These are phyloP conservation scores for Drosophila barbarae DNA, from an alignment of 2,888 invertebrate genomes.

Conservation along the genomic window DNA sequence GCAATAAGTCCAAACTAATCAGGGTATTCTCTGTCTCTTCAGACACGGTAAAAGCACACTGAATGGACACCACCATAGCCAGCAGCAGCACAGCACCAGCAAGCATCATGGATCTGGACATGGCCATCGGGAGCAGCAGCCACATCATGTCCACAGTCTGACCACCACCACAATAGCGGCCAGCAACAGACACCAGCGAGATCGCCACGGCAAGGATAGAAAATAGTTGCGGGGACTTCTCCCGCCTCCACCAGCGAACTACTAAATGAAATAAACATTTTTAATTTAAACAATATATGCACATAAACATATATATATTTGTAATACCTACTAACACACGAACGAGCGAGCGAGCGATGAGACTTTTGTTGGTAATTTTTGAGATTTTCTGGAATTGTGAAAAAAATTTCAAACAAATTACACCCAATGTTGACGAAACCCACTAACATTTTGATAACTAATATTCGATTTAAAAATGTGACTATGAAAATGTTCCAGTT, in stretches of 20 bases:
- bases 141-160: constrained; percentile 61
- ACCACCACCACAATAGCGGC: constrained; percentile 66
- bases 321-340: constrained; percentile 24
- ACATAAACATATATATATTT: constrained; percentile 8
- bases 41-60: constrained; percentile 77
- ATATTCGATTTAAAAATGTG: constrained; percentile 23
- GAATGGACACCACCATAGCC: constrained; percentile 57
- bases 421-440: constrained; percentile 35
- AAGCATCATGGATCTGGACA: constrained; percentile 55
- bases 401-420: constrained; percentile 64
- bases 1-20: background rate
- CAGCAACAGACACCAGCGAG: constrained; percentile 57
- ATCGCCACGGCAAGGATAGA: constrained; percentile 72
- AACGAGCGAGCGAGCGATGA: constrained; percentile 24
- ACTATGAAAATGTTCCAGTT: constrained; percentile 52
- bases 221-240: constrained; percentile 51
- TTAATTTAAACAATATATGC: constrained; percentile 31
- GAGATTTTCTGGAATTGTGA: constrained; percentile 55
- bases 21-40: constrained; percentile 16
- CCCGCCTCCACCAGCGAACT: constrained; percentile 37
- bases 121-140: constrained; percentile 44
- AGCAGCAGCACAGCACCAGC: constrained; percentile 36
- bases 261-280: constrained; percentile 22
- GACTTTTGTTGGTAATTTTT: constrained; percentile 61
- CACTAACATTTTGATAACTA: constrained; percentile 25